phyloP scores from a whole-genome alignment of 2,113 vertebrate genomes.

The Mus spicilegus region DNA sequence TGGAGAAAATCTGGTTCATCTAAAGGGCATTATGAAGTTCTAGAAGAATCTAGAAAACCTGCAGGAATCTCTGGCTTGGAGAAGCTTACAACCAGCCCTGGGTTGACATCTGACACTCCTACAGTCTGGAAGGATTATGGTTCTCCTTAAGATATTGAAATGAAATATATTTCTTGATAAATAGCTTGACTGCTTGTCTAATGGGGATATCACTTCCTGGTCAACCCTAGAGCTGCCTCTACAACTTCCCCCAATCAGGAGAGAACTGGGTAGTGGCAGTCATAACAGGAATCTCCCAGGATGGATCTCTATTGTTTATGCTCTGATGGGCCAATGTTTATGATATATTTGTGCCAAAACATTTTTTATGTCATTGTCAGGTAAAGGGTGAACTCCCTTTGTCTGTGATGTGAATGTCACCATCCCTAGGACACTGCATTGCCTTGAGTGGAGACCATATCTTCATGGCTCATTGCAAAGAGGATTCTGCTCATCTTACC shows the following conservation, averaged over 20 bases:
- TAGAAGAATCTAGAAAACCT: not conserved
- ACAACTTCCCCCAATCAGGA: not conserved
- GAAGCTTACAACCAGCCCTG: not conserved
- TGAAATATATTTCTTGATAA: not conserved
- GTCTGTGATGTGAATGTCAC: not conserved
- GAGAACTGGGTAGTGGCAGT: not conserved
- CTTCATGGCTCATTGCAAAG: not conserved
- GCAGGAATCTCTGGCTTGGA: not conserved
- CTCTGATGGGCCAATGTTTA: not conserved
- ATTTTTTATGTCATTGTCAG: not conserved
- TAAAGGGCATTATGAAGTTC: not conserved
- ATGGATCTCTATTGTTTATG: not conserved
- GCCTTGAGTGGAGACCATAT: not conserved
- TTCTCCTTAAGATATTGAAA: not conserved
- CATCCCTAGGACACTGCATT: not conserved
- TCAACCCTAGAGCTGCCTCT: not conserved
- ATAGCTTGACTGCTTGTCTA: not conserved
- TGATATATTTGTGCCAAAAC: not conserved
- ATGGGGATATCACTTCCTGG: too few relatives aligned
- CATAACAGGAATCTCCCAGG: not conserved
- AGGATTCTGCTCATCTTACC: not conserved
- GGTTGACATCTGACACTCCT: not conserved
- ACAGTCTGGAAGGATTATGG: not conserved
- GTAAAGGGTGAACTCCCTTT: not conserved
- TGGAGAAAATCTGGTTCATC: not conserved